These are phyloP conservation scores for Napeogenes inachia DNA, from an alignment of 2,888 invertebrate species.

Conservation along the genomic window DNA sequence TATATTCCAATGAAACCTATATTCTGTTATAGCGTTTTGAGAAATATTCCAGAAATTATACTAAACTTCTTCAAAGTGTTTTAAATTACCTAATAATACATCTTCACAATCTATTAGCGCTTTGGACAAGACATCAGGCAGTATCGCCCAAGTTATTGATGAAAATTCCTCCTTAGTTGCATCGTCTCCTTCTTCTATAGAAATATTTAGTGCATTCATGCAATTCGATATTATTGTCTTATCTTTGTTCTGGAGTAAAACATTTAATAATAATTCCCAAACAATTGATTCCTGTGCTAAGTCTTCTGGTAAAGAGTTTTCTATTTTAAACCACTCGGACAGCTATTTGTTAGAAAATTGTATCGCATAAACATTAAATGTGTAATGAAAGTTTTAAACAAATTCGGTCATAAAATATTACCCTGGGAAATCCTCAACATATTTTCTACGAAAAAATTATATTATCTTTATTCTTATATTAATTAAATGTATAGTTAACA, in stretches of 20 bases:
- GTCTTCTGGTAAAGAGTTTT: constrained; percentile 56
- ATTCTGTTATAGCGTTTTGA: too few species aligned
- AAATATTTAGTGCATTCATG: constrained; percentile 48
- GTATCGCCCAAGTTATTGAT: constrained; percentile 49
- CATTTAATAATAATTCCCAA: constrained; percentile 59
- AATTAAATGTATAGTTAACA: too few species aligned
- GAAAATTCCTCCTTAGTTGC: constrained; percentile 49
- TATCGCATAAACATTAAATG: neutral
- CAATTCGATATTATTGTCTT: constrained; percentile 46
- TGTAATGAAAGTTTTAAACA: too few species aligned
- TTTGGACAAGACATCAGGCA: constrained; percentile 57
- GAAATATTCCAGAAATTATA: too few species aligned
- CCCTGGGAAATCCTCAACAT: too few species aligned
- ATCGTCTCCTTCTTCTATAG: constrained; percentile 51
- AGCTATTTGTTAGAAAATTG: constrained; percentile 40
- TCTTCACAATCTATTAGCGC: constrained; percentile 51
- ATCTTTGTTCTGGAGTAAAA: constrained; percentile 49
- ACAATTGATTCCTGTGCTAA: constrained; percentile 50
- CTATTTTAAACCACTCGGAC: constrained; percentile 61
- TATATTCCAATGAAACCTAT: too few species aligned
- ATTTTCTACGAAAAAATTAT: too few species aligned
- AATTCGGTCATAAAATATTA: too few species aligned
- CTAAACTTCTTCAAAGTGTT: too few species aligned
- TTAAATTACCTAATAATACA: constrained; percentile 47
- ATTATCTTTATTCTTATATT: too few species aligned